These are phyloP conservation scores for Lasioglossum pauxillum DNA, from an alignment of 2,888 invertebrate species.

Conservation along the genomic window DNA sequence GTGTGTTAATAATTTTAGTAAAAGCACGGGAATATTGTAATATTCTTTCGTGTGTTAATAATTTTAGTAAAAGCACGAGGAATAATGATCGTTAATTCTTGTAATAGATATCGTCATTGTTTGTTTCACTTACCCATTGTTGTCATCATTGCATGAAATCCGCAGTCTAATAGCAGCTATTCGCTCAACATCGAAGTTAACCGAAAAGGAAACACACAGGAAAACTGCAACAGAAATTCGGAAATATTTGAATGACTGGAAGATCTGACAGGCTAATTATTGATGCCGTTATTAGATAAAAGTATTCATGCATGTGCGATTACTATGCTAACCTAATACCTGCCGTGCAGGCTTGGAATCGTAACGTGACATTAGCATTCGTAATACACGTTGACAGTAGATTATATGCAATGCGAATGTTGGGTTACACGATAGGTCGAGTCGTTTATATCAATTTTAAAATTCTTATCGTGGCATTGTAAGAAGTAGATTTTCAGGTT, in stretches of 20 bases:
- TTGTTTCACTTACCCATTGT: background rate
- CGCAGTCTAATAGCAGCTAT: accelerated
- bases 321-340: constrained; percentile 1
- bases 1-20: too few relatives aligned
- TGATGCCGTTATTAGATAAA: background rate
- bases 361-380: constrained; percentile 30
- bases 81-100: too few relatives aligned
- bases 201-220: background rate
- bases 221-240: background rate
- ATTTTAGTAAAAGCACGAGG: too few relatives aligned
- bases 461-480: constrained; percentile 8
- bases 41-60: too few relatives aligned
- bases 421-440: constrained; percentile 7
- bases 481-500: constrained; percentile 8
- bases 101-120: too few relatives aligned
- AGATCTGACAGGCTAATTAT: background rate
- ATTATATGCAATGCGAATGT: constrained; percentile 15
- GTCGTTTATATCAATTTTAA: constrained; percentile 15
- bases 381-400: background rate
- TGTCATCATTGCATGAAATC: background rate
- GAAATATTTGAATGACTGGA: background rate
- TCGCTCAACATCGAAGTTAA: background rate
- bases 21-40: too few relatives aligned
- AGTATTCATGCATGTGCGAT: background rate
- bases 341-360: constrained; percentile 1